Evolutionary conservation across 1,140 invertebrate species (phyloP).

Genomic region (Venturia canescens): DNA sequence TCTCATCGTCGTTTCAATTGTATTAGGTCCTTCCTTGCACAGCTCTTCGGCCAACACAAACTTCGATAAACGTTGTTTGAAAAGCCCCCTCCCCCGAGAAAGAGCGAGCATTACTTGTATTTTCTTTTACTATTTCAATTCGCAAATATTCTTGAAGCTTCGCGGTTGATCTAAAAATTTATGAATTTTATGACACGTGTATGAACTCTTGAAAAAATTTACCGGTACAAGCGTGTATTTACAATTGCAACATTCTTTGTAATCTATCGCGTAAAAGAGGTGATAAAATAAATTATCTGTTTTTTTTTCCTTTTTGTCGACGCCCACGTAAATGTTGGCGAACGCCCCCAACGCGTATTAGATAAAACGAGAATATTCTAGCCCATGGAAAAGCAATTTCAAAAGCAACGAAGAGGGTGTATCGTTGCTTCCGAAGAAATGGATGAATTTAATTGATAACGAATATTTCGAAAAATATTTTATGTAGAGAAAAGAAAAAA

Average conservation of each 20-base stretch:
- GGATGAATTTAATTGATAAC: background rate
- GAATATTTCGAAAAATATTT: background rate
- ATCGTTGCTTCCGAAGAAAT: background rate
- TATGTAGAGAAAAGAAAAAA: background rate
- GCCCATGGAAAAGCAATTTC: too few relatives aligned
- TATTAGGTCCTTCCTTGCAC: background rate
- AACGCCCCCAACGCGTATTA: too few relatives aligned
- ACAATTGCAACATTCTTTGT: background rate
- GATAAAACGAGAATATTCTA: too few relatives aligned
- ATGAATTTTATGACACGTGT: slow-evolving; percentile 1
- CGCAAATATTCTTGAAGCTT: too few relatives aligned
- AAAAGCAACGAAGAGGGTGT: background rate
- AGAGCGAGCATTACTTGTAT: background rate
- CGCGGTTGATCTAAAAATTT: too few relatives aligned
- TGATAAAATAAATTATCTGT: background rate
- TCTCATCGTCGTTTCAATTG: slow-evolving; percentile 7
- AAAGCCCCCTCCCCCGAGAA: background rate
- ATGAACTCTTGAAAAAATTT: background rate
- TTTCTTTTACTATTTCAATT: background rate
- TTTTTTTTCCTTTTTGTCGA: background rate
- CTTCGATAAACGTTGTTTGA: background rate
- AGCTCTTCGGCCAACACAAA: background rate
- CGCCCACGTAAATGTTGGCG: too few relatives aligned
- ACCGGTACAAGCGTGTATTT: background rate
- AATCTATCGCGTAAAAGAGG: too few relatives aligned